Conservation (phyloP, 1,140 invertebrate genomes). For the Drosophila varians region DNA sequence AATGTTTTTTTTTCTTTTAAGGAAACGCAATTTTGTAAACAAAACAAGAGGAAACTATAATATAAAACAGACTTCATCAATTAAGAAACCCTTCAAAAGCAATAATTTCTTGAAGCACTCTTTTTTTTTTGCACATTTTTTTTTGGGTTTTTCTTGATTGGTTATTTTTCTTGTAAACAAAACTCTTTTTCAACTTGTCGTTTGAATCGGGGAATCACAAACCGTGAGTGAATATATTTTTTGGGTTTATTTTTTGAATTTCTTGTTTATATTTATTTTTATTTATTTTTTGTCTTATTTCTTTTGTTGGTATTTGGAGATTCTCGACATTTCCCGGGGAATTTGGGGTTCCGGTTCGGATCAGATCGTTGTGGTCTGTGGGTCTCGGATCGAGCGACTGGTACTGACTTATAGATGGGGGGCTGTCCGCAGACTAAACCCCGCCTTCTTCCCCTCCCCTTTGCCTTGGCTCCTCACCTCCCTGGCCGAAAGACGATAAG, state of each 20-base stretch:
- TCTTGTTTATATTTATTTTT: slow-evolving; percentile 1
- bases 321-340: slow-evolving; percentile 10
- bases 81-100: background rate
- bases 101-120: background rate
- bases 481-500: slow-evolving; percentile 18
- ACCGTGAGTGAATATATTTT: slow-evolving; percentile 18
- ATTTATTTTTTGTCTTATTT: slow-evolving; percentile 3
- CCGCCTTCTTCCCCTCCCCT: background rate
- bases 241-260: slow-evolving; percentile 11
- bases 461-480: background rate
- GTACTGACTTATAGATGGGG: slow-evolving; percentile 13
- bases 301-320: slow-evolving; percentile 21
- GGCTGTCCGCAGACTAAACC: slow-evolving; percentile 1
- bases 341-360: slow-evolving; percentile 6
- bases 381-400: slow-evolving; percentile 23
- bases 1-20: background rate
- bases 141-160: background rate
- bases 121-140: background rate
- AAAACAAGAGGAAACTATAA: background rate
- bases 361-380: slow-evolving; percentile 15
- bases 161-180: slow-evolving; percentile 34
- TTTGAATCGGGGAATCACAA: slow-evolving; percentile 12
- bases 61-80: background rate
- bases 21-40: background rate
- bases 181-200: slow-evolving; percentile 3